Evolutionary conservation across 2,113 vertebrate species (phyloP), one percentile per base, ranked within the genome.

Genomic region (Micronycteris hirsuta): DNA sequence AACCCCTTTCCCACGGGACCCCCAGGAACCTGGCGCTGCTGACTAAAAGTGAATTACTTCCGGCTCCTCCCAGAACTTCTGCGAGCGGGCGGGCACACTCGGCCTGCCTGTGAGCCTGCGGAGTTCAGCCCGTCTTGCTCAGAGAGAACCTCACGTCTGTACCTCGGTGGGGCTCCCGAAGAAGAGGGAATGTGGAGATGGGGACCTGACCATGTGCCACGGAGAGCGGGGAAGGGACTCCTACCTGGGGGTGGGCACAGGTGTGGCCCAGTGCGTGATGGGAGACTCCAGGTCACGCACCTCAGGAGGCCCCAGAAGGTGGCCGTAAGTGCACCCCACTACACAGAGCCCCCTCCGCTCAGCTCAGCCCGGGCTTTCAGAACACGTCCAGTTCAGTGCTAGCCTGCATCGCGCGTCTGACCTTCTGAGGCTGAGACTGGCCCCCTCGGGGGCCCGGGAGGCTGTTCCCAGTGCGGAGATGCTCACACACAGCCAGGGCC

Each of bases 31-130:
- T 47, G 45, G 17, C 5, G 58, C 14, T n/a, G 47, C 36, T 5
- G 28, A 31, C 19, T 28, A 4, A 77, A 43, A 7, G 38, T 36
- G 36, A 65, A 10, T 5, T 58, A 36, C 12, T 49, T 54, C 13
- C 4, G 20, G 20, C 16, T 81, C 54, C 47, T 7, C 19, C 22
- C 17, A 14, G 47, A 36, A 36, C 76, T 33, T 86, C 38, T n/a
- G 2, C 7, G 43, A 7, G 2, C 2, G 28, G 28, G 7, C 24
- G 26, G 41, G n/a, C 61, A 8, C 17, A 41, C 0, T 2, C 11
- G n/a, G 12, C 56, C 56, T 14, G 1, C 9, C 26, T 17, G 15
- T 10, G 71, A 33, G 41, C 71, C 13, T 2, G 26, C 3, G 1
- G 31, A 33, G 58, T 43, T n/a, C 22, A 31, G 13, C 36, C 77